These are phyloP conservation scores for Ictidomys tridecemlineatus DNA, from an alignment of 2,113 vertebrate species.

Conservation along the genomic window DNA sequence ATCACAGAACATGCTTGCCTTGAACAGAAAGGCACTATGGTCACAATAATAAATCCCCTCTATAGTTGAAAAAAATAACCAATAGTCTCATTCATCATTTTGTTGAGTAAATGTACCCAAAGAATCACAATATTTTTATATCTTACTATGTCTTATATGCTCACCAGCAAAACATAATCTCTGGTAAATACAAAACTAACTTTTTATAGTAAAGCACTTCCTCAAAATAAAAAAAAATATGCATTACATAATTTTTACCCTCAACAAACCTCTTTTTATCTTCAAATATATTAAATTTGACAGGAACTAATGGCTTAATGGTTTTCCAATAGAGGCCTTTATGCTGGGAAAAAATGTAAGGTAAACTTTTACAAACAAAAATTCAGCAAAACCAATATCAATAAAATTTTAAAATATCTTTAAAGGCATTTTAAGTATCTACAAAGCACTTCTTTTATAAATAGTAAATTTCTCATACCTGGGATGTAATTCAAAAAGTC, in stretches of 20 bases:
- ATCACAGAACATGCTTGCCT: not conserved
- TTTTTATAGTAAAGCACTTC: not conserved
- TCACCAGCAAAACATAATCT: slow-evolving; percentile 35
- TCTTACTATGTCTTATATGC: not conserved
- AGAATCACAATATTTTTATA: not conserved
- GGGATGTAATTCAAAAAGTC: slow-evolving; percentile 90
- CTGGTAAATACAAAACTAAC: slow-evolving; percentile 39
- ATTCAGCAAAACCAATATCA: slow-evolving; percentile 4
- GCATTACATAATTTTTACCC: slow-evolving; percentile 13
- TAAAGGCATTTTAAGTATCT: slow-evolving; percentile 24
- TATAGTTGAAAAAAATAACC: not conserved
- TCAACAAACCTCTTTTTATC: not conserved
- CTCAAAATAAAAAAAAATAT: not conserved
- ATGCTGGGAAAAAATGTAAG: slow-evolving; percentile 5
- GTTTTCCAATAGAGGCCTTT: not conserved
- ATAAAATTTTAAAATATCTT: slow-evolving; percentile 53
- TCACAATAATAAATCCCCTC: not conserved
- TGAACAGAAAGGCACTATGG: not conserved
- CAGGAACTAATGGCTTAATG: not conserved
- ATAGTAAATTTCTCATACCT: slow-evolving; percentile 88
- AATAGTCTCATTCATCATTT: not conserved
- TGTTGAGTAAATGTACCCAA: slow-evolving; percentile 22
- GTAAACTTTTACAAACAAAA: slow-evolving; percentile 35
- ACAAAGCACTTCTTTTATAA: slow-evolving; percentile 32
- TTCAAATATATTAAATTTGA: not conserved